A percentile compares a stretch with the other conserved stretches of the same genome.
These are phyloP conservation scores for Bombus balteatus DNA, from an alignment of 1,140 invertebrate species.

Conservation along the genomic window DNA sequence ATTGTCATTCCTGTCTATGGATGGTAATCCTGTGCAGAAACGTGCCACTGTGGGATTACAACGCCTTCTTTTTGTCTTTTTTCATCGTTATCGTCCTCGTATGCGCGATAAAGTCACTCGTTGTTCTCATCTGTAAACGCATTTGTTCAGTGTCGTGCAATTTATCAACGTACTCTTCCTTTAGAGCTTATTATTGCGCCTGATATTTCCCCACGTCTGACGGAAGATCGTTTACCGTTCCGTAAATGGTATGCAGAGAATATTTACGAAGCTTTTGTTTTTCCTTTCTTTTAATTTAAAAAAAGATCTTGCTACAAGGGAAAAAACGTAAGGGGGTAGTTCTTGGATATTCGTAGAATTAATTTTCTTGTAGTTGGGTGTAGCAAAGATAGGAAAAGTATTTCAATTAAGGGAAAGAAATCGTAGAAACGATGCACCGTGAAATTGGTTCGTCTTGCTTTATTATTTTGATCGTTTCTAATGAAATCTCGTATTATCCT, in stretches of 20 bases:
- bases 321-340: background rate
- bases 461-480: background rate
- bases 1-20: slow-evolving; percentile 48
- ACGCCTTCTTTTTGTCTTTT: background rate
- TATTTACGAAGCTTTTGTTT: background rate
- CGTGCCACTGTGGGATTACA: slow-evolving; percentile 22
- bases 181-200: too few relatives aligned
- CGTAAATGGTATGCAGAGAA: too few relatives aligned
- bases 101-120: background rate
- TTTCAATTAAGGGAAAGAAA: background rate
- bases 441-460: background rate
- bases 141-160: background rate
- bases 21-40: slow-evolving; percentile 28
- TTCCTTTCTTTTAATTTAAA: background rate
- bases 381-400: background rate
- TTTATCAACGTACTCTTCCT: background rate
- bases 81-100: slow-evolving; percentile 4
- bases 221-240: background rate
- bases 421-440: background rate
- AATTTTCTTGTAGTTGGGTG: background rate
- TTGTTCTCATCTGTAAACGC: background rate
- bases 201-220: background rate
- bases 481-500: background rate
- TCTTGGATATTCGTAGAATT: background rate
- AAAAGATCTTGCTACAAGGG: background rate